Evolutionary conservation across 2,797 vertebrate genomes (phyloP), one percentile per base, ranked within the genome.

Genomic region (Echeneis naucrates): DNA sequence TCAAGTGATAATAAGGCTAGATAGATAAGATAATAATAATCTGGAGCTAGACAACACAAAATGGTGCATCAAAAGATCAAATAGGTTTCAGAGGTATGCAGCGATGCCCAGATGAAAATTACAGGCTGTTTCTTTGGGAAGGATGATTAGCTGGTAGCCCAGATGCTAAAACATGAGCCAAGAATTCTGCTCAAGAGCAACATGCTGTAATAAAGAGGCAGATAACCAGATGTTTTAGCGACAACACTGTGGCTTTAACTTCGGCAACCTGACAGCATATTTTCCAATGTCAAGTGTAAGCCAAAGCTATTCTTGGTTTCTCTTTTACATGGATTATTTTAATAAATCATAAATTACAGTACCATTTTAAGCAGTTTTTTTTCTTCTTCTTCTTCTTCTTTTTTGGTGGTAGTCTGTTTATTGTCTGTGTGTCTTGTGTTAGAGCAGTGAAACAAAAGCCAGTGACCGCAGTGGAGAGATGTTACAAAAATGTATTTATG

Each of bases 401-500:
- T 19, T 5, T 19, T 16, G 17, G 17, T n/a, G n/a, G n/a, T n/a
- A n/a, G 1, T 38, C 2, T 26, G 8, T 30, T 33, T 63, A 7
- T 68, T 61, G 21, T 54, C 27, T 12, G 3, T 32, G 26, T 52
- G 8, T 1, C 58, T 64, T 13, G 26, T 32, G 35, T 76, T 52
- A 54, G 24, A 87, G 45, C 42, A 45, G 32, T 75, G 35, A 48
- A 64, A 67, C 8, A 50, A 55, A 38, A 70, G 23, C 26, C 3
- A 21, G 21, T 48, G 47, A 21, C 21, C 51, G 32, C 24, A 5
- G 37, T 56, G 52, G 45, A 63, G 60, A 69, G 17, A 6, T 81
- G 77, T 37, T 62, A 78, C 70, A 77, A 44, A 72, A 57, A 69
- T 68, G 30, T 12, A 72, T 67, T 67, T 50, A 81, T 82, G 67